phyloP scores from a whole-genome alignment of 2,797 vertebrate genomes.

The Malacoctenus gilli region DNA sequence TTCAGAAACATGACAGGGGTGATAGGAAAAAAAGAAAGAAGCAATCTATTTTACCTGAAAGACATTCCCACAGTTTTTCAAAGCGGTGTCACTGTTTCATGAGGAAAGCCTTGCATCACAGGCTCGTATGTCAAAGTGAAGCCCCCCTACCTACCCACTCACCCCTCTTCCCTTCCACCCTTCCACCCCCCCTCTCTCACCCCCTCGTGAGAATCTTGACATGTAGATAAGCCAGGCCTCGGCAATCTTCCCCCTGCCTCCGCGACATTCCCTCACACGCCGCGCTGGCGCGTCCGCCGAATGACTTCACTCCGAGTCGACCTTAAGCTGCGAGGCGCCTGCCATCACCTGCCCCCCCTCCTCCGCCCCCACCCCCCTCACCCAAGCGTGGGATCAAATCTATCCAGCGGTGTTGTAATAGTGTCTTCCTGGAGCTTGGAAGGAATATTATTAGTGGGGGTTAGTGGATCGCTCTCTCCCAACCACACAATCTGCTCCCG shows the following conservation, averaged over 20 bases:
- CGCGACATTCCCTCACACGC: too few relatives aligned
- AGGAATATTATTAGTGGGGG: constrained; percentile 42
- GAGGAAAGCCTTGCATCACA: constrained; percentile 29
- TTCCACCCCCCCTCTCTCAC: too few relatives aligned
- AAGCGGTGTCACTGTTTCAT: constrained; percentile 8
- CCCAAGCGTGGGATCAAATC: constrained; percentile 52
- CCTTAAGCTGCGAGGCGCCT: too few relatives aligned
- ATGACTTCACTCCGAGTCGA: neutral
- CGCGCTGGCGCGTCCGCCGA: too few relatives aligned
- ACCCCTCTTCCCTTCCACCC: too few relatives aligned
- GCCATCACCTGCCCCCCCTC: constrained; percentile 16
- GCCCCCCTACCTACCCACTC: too few relatives aligned
- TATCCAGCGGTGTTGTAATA: constrained; percentile 51
- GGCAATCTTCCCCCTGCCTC: constrained; percentile 8
- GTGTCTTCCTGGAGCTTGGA: constrained; percentile 34
- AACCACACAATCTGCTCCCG: constrained; percentile 15
- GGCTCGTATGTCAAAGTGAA: constrained; percentile 27
- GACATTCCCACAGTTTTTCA: neutral
- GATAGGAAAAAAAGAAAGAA: too few relatives aligned
- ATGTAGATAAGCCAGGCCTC: constrained; percentile 13
- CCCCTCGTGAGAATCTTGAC: constrained; percentile 26
- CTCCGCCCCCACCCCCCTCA: constrained; percentile 9
- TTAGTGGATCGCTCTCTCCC: constrained; percentile 27
- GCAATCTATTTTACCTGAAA: constrained; percentile 1
- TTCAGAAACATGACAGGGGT: too few relatives aligned